These are phyloP conservation scores for Sceloporus tristichus DNA, from an alignment of 2,113 vertebrate species.

Conservation along the genomic window DNA sequence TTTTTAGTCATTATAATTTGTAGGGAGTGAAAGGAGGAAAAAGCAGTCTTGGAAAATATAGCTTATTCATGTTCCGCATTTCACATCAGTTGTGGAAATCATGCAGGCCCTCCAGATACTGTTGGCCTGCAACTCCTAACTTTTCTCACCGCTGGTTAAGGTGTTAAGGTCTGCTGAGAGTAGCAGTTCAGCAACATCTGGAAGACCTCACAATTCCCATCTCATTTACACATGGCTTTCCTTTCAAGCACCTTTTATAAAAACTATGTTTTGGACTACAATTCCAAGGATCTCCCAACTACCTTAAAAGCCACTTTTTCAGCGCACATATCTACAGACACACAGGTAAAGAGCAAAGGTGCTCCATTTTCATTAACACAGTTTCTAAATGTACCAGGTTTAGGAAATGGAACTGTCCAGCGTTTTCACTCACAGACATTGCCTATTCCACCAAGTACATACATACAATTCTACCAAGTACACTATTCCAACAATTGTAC, in stretches of 20 bases:
- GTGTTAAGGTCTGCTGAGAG: too few species aligned
- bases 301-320: too few species aligned
- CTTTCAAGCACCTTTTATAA: neutral
- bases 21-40: neutral
- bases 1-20: slow-evolving; percentile 8
- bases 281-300: neutral
- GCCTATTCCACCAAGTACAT: slow-evolving; percentile 30
- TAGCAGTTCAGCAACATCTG: too few species aligned
- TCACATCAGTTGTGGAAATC: too few species aligned
- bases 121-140: too few species aligned
- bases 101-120: too few species aligned
- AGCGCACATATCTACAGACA: too few species aligned
- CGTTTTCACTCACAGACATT: slow-evolving; percentile 12
- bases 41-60: neutral
- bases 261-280: neutral
- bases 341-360: neutral
- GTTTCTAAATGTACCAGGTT: neutral
- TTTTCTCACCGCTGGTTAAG: too few species aligned
- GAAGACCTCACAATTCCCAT: neutral
- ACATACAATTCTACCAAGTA: neutral
- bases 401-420: slow-evolving; percentile 16
- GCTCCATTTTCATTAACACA: neutral
- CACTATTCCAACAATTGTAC: slow-evolving; percentile 63
- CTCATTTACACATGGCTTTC: too few species aligned
- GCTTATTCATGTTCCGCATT: neutral